These are phyloP conservation scores for Crotophaga sulcirostris DNA, from an alignment of 2,113 vertebrate genomes.

Conservation along the genomic window DNA sequence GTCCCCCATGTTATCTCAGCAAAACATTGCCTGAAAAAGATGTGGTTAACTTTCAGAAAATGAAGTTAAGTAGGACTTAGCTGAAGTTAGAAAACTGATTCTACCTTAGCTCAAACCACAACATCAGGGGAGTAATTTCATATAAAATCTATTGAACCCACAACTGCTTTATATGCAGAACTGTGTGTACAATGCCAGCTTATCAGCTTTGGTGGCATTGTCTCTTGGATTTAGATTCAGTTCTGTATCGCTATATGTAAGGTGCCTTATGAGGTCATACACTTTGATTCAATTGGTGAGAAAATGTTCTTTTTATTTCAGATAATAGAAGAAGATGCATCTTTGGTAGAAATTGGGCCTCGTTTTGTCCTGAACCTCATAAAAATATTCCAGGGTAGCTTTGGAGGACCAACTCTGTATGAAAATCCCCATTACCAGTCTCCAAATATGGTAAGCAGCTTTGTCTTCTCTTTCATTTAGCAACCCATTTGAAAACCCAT, in stretches of 20 bases:
- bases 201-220: rapidly evolving
- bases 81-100: too few species aligned
- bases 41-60: too few species aligned
- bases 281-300: background rate
- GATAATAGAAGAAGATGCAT: conserved; percentile 95
- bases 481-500: background rate
- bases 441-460: conserved; percentile 87
- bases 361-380: conserved; percentile 96
- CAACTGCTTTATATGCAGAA: background rate
- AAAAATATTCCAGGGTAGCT: conserved; percentile 95
- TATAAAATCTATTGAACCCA: background rate
- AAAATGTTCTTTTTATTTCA: conserved; percentile 52
- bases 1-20: too few species aligned
- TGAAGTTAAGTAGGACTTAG: too few species aligned
- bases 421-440: conserved; percentile 92
- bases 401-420: conserved; percentile 92
- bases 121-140: background rate
- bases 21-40: too few species aligned
- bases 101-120: too few species aligned
- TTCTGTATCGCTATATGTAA: background rate
- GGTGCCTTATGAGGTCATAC: background rate
- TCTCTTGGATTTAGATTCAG: background rate
- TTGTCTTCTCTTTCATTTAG: background rate
- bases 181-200: background rate
- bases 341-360: conserved; percentile 95